Percentiles rank a stretch among this genome's conserved stretches.
phyloP scores from a whole-genome alignment of 2,888 invertebrate genomes.

The Sminthurinus aureus region DNA sequence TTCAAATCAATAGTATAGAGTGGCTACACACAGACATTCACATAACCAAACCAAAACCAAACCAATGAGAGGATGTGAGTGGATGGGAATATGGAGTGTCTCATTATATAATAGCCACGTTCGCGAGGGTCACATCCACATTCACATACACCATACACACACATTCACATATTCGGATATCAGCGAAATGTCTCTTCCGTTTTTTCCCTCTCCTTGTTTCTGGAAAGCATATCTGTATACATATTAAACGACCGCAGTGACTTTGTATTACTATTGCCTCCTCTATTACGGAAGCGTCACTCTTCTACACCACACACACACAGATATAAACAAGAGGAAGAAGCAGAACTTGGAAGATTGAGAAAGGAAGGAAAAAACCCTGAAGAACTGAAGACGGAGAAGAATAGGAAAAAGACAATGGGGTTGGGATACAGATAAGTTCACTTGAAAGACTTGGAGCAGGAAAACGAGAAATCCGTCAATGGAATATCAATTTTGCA shows the following conservation, averaged over 20 bases:
- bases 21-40: not conserved
- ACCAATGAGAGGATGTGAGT: not conserved
- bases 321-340: constrained; percentile 5
- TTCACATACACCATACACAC: not conserved
- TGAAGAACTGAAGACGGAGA: not conserved
- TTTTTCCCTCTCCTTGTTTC: not conserved
- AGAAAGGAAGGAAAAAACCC: constrained; percentile 17
- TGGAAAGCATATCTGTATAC: no score
- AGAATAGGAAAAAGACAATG: constrained; percentile 30
- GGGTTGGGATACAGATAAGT: constrained; percentile 48
- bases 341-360: not conserved
- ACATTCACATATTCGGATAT: constrained; percentile 18
- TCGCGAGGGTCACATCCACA: constrained; percentile 19
- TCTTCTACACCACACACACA: not conserved
- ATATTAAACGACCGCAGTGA: constrained; percentile 8
- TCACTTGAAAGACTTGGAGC: constrained; percentile 38
- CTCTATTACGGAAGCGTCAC: not conserved
- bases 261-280: not conserved
- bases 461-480: constrained; percentile 59
- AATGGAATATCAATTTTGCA: constrained; percentile 60
- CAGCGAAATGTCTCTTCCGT: constrained; percentile 10
- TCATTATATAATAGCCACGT: constrained; percentile 29
- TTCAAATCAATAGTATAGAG: not conserved
- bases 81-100: constrained; percentile 33
- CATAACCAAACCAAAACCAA: not conserved